A percentile compares a stretch with the other conserved stretches of the same genome.
Conservation (phyloP, 2,797 vertebrate species). For the Limosa lapponica region DNA sequence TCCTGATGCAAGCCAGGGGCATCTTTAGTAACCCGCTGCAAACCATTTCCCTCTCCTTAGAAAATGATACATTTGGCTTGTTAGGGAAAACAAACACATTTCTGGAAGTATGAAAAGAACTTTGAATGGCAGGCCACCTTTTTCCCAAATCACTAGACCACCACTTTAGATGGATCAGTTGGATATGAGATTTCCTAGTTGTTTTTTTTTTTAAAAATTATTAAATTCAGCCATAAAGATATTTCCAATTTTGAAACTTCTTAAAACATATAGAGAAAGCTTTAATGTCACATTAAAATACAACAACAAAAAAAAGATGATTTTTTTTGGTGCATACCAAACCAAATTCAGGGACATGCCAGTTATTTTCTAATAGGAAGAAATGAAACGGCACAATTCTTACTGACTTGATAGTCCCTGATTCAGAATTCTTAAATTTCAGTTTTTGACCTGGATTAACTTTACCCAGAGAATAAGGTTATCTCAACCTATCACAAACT, state of each 20-base stretch:
- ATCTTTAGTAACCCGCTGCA: neutral
- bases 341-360: neutral
- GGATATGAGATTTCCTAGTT: neutral
- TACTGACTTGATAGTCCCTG: neutral
- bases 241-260: neutral
- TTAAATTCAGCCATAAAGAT: neutral
- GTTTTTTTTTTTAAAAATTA: neutral
- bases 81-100: neutral
- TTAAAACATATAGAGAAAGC: neutral
- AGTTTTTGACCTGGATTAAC: neutral
- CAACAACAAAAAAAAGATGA: neutral
- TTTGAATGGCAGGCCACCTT: neutral
- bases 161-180: neutral
- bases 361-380: neutral
- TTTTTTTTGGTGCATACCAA: neutral
- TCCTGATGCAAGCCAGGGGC: neutral
- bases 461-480: neutral
- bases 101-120: neutral
- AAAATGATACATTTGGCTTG: neutral
- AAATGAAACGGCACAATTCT: neutral
- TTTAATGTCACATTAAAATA: neutral
- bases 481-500: neutral
- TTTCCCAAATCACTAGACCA: neutral
- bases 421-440: neutral
- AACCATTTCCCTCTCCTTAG: neutral